These are phyloP conservation scores for Drosophila miranda DNA, from an alignment of 1,140 invertebrate genomes.

Conservation along the genomic window DNA sequence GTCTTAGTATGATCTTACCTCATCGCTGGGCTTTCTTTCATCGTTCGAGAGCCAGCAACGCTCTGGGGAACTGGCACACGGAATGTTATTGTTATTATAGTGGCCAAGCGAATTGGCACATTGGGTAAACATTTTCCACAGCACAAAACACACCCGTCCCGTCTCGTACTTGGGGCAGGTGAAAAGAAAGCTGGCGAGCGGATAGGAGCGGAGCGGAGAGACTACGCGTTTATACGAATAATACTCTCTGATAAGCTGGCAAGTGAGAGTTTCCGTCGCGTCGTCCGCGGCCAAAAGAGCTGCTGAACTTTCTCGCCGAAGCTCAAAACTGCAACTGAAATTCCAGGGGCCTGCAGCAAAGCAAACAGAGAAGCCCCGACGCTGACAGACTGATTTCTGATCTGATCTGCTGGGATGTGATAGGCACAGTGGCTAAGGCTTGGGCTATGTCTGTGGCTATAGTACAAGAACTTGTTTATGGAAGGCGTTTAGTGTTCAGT, in stretches of 20 bases:
- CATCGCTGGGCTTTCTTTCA: slow-evolving; percentile 57
- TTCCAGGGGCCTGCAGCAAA: slow-evolving; percentile 41
- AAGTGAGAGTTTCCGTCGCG: slow-evolving; percentile 67
- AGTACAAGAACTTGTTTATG: slow-evolving; percentile 38
- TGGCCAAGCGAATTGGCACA: slow-evolving; percentile 66
- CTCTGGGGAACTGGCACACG: slow-evolving; percentile 26
- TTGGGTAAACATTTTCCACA: slow-evolving; percentile 74
- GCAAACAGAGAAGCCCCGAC: slow-evolving; percentile 2
- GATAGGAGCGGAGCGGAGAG: neutral
- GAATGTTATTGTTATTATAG: slow-evolving; percentile 52
- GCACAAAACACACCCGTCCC: slow-evolving; percentile 46
- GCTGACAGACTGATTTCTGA: neutral
- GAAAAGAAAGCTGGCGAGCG: slow-evolving; percentile 60
- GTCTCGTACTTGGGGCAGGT: slow-evolving; percentile 17
- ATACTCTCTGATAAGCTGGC: slow-evolving; percentile 65
- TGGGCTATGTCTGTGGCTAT: slow-evolving; percentile 10
- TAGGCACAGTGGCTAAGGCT: slow-evolving; percentile 3
- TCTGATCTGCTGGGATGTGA: neutral
- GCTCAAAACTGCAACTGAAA: slow-evolving; percentile 75
- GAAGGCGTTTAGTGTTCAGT: neutral
- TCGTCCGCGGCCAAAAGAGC: slow-evolving; percentile 17
- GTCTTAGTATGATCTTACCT: slow-evolving; percentile 54
- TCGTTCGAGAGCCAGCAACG: slow-evolving; percentile 38
- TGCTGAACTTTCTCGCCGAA: slow-evolving; percentile 70
- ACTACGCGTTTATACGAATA: slow-evolving; percentile 17